phyloP scores from a whole-genome alignment of 1,140 invertebrate genomes.

The Drosophila sechellia region DNA sequence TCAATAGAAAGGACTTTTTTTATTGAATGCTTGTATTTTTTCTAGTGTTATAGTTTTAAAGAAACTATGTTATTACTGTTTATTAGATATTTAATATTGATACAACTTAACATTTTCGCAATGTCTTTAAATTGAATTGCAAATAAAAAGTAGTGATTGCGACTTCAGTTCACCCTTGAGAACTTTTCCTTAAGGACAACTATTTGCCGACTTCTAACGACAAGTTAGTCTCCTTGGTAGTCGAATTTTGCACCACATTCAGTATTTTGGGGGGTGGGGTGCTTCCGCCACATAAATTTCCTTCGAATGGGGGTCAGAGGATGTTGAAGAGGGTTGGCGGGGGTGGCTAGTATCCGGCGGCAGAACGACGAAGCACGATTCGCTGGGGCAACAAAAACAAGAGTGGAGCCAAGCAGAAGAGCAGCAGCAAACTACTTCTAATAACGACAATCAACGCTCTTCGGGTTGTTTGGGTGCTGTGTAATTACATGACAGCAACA shows the following conservation, averaged over 20 bases:
- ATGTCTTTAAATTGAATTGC: not conserved
- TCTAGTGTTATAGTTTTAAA: too few species aligned
- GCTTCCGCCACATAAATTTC: slow-evolving; percentile 48
- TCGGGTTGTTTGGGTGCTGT: slow-evolving; percentile 55
- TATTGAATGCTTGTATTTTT: too few species aligned
- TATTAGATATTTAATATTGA: too few species aligned
- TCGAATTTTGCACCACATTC: slow-evolving; percentile 38
- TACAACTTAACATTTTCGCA: not conserved
- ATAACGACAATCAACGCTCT: slow-evolving; percentile 54
- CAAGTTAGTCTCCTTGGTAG: slow-evolving; percentile 15
- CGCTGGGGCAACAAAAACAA: slow-evolving; percentile 5
- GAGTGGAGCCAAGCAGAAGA: slow-evolving; percentile 28
- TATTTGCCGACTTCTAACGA: slow-evolving; percentile 8
- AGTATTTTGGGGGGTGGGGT: not conserved
- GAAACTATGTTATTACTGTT: too few species aligned
- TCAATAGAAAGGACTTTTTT: too few species aligned
- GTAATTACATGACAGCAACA: slow-evolving; percentile 78
- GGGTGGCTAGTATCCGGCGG: not conserved
- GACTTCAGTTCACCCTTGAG: slow-evolving; percentile 4
- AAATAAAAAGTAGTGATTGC: not conserved
- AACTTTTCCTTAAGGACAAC: slow-evolving; percentile 10
- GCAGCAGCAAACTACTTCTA: slow-evolving; percentile 42
- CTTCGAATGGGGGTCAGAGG: slow-evolving; percentile 18
- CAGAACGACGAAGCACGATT: slow-evolving; percentile 6
- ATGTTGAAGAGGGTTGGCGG: not conserved